phyloP scores from a whole-genome alignment of 2,888 invertebrate species.

The Lutraria lutraria region DNA sequence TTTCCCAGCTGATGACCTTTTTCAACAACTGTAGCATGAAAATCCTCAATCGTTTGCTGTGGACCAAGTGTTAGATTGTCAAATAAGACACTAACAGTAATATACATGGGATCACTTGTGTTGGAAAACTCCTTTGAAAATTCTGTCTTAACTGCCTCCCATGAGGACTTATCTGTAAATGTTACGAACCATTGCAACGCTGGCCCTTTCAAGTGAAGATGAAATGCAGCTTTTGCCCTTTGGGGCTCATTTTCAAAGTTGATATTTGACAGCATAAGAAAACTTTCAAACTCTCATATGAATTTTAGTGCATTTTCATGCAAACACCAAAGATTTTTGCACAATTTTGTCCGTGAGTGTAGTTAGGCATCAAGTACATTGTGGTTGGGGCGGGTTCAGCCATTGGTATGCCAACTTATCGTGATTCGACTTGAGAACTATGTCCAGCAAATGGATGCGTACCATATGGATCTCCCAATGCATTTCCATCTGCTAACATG shows the following conservation, averaged over 20 bases:
- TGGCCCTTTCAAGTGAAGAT: conserved; percentile 50
- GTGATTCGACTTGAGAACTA: too few species aligned
- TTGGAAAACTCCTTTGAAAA: neutral
- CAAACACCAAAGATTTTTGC: conserved; percentile 39
- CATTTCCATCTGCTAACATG: too few species aligned
- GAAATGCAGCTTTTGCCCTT: conserved; percentile 50
- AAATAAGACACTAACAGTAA: too few species aligned
- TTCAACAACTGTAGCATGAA: conserved; percentile 48
- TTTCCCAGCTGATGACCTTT: conserved; percentile 49
- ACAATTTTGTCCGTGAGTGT: conserved; percentile 30
- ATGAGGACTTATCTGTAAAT: conserved; percentile 23
- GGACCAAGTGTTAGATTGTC: too few species aligned
- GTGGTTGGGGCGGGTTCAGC: too few species aligned
- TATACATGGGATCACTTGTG: too few species aligned
- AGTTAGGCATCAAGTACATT: neutral
- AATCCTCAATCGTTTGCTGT: conserved; percentile 51
- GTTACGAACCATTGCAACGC: conserved; percentile 42
- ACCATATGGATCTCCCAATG: neutral
- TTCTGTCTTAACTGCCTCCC: conserved; percentile 10
- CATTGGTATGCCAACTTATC: neutral
- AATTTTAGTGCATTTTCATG: conserved; percentile 42
- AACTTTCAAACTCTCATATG: conserved; percentile 4
- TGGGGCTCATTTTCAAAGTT: conserved; percentile 22
- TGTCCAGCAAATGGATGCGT: neutral
- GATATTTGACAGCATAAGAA: neutral